A percentile compares a stretch with the other conserved stretches of the same genome.
phyloP scores from a whole-genome alignment of 2,113 vertebrate species.

The Ginglymostoma cirratum region DNA sequence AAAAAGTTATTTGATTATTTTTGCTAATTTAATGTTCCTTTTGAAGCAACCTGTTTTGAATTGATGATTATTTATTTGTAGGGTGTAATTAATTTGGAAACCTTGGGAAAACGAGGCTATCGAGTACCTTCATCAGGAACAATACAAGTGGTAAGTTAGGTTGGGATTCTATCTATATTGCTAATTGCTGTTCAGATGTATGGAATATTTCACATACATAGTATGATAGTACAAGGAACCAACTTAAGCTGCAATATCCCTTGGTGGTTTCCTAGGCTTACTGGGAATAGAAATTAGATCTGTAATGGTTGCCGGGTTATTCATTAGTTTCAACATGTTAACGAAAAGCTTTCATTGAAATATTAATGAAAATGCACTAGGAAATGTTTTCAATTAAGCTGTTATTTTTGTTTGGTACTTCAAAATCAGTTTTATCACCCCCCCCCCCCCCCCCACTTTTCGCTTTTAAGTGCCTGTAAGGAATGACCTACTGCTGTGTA shows the following conservation, averaged over 20 bases:
- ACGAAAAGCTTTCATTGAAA: background rate
- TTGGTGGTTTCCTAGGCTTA: background rate
- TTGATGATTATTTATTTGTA: conserved; percentile 49
- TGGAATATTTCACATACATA: background rate
- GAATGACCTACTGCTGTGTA: background rate
- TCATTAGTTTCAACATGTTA: background rate
- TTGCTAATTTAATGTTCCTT: background rate
- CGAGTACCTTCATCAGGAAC: conserved; percentile 99
- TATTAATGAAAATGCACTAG: background rate
- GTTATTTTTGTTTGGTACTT: background rate
- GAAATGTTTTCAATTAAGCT: background rate
- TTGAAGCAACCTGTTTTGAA: background rate
- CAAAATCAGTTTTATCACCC: background rate
- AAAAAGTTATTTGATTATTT: background rate
- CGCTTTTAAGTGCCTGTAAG: background rate
- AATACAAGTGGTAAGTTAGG: conserved; percentile 95
- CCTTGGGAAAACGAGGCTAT: conserved; percentile 96
- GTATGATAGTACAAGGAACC: background rate
- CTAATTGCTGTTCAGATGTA: background rate
- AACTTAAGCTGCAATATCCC: background rate
- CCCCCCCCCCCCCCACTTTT: background rate
- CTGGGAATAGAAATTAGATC: background rate
- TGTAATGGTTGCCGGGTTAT: background rate
- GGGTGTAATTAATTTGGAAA: conserved; percentile 97
- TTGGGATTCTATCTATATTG: conserved; percentile 39